Evolutionary conservation across 2,888 invertebrate genomes (phyloP), one percentile per base, ranked within the genome.

Genomic region (Lacanobia oleracea): DNA sequence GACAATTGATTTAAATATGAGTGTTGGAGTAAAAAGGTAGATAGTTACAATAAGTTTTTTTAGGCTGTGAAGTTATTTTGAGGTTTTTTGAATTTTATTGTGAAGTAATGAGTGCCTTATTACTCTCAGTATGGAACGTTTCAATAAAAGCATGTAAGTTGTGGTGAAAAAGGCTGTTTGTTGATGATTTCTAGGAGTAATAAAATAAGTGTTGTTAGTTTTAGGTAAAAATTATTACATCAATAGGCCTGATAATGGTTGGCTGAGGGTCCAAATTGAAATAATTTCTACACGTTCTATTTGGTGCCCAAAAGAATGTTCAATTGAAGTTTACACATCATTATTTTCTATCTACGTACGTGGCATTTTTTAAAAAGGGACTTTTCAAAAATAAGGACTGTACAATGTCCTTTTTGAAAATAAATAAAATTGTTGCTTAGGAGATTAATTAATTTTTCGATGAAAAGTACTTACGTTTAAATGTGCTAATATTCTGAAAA

Each of bases 1-100:
- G 16, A 76, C 12, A 69, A 37, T 33, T 77, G 71, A 69, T 37
- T 33, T 33, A 12, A 48, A 50, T 48, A 63, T 67, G 16, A 45
- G 64, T 82, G 45, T 62, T 65, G 43, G n/a, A 60, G 53, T 12
- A 54, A 37, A 53, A 33, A n/a, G 1, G n/a, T 43, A 43, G 12
- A 10, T 67, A 56, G 53, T 61, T 60, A 54, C 43, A 21, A n/a
- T 72, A 72, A 68, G 57, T 82, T 51, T 59, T 64, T 65, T 72
- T 62, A 63, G 79, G 79, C 79, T 79, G 79, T 79, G 79, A 82
- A 60, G 78, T 60, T 66, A 40, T 69, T 37, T 43, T 23, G 53
- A 67, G 72, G 53, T 56, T 54, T 40, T 23, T 79, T 56, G 21
- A 67, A 48, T 40, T 75, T 68, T 53, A 18, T 57, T 33, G 61